phyloP scores from a whole-genome alignment of 2,797 vertebrate genomes.

The Potorous gilbertii region DNA sequence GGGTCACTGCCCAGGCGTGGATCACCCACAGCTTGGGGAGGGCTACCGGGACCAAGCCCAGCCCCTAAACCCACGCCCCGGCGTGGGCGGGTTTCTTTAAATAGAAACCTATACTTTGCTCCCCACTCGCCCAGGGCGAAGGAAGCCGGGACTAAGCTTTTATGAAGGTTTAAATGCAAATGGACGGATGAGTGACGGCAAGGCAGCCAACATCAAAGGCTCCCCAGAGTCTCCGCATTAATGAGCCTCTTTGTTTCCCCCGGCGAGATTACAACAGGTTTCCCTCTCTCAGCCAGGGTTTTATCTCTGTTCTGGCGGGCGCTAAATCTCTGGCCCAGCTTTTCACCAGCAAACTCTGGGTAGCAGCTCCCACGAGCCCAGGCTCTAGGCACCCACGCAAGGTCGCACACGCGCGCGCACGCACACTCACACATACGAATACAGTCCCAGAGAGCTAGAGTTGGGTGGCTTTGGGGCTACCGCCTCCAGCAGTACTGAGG shows the following conservation, averaged over 20 bases:
- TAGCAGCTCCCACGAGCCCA: not conserved
- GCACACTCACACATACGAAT: not conserved
- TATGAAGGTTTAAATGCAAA: constrained; percentile 86
- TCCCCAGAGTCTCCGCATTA: constrained; percentile 94
- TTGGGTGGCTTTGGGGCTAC: not conserved
- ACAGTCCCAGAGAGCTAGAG: not conserved
- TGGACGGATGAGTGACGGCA: constrained; percentile 91
- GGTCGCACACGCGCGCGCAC: not conserved
- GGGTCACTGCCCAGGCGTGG: not conserved
- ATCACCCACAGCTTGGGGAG: not conserved
- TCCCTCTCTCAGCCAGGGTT: constrained; percentile 88
- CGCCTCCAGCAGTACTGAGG: not conserved
- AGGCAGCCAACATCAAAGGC: constrained; percentile 95
- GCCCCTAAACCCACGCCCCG: not conserved
- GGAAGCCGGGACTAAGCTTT: constrained; percentile 88
- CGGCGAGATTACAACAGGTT: constrained; percentile 94
- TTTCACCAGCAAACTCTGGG: constrained; percentile 80
- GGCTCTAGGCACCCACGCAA: not conserved
- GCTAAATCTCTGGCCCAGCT: constrained; percentile 85
- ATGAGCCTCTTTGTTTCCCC: constrained; percentile 97
- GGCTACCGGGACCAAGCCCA: not conserved
- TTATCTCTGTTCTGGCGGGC: constrained; percentile 86
- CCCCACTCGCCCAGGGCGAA: constrained; percentile 87
- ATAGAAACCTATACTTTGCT: constrained; percentile 87
- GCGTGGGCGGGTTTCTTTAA: constrained; percentile 86